phyloP scores from a whole-genome alignment of 2,113 vertebrate genomes.

The Urocitellus parryii region DNA sequence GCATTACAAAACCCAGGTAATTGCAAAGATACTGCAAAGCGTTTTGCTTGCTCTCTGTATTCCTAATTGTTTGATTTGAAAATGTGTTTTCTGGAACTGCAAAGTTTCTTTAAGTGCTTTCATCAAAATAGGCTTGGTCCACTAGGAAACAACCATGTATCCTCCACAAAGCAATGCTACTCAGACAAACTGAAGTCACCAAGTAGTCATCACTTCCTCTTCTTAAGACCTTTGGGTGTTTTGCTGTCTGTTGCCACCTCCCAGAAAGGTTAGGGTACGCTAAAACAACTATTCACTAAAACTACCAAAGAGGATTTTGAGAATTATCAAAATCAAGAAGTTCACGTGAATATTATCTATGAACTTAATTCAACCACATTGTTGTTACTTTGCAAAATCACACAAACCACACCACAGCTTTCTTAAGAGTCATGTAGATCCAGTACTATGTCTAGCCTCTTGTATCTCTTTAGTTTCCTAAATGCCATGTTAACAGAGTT shows the following conservation, averaged over 20 bases:
- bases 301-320: not conserved
- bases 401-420: not conserved
- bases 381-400: constrained; percentile 33
- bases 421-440: not conserved
- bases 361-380: not conserved
- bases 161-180: not conserved
- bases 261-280: not conserved
- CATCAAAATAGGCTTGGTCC: not conserved
- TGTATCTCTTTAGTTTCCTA: not conserved
- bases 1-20: not conserved
- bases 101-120: not conserved
- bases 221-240: not conserved
- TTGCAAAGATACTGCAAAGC: not conserved
- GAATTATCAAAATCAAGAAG: constrained; percentile 38
- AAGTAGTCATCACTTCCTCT: not conserved
- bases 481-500: not conserved
- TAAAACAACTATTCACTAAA: not conserved
- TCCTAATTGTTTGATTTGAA: constrained; percentile 1
- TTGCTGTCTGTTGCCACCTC: not conserved
- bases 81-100: not conserved
- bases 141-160: not conserved
- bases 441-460: not conserved
- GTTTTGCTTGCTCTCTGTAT: constrained; percentile 7
- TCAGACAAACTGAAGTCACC: not conserved
- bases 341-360: not conserved